These are phyloP conservation scores for Ambastaia sidthimunki DNA, from an alignment of 2,797 vertebrate genomes.

Conservation along the genomic window DNA sequence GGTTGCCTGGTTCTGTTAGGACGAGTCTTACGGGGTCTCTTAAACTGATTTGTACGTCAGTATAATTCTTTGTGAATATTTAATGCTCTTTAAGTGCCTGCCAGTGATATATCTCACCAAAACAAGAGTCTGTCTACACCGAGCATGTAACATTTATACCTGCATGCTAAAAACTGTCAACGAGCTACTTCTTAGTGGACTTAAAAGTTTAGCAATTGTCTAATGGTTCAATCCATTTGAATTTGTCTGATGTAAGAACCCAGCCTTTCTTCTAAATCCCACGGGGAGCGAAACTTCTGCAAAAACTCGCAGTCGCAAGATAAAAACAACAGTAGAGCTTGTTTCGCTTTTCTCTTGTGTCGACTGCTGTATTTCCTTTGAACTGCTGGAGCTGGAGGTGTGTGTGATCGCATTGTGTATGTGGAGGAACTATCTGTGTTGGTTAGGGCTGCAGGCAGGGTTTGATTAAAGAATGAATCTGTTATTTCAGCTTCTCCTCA, in stretches of 20 bases:
- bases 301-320: neutral
- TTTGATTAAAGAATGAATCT: no score
- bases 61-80: conserved; percentile 5
- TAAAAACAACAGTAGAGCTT: no score
- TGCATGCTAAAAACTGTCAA: neutral
- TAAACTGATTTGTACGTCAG: neutral
- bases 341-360: no score
- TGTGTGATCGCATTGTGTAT: no score
- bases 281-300: neutral
- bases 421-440: no score
- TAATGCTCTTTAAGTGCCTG: conserved; percentile 30
- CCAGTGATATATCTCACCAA: conserved; percentile 35
- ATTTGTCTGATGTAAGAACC: neutral
- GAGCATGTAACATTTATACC: conserved; percentile 32
- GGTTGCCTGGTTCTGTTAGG: neutral
- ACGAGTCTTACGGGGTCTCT: conserved; percentile 2
- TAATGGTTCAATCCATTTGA: neutral
- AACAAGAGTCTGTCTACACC: conserved; percentile 1
- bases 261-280: neutral
- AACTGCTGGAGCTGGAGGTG: no score
- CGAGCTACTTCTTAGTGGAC: neutral
- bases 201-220: neutral
- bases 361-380: no score
- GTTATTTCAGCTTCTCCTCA: no score
- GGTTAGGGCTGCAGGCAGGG: no score